These are phyloP conservation scores for Anagyrus pseudococci DNA, from an alignment of 2,888 invertebrate species.

Conservation along the genomic window DNA sequence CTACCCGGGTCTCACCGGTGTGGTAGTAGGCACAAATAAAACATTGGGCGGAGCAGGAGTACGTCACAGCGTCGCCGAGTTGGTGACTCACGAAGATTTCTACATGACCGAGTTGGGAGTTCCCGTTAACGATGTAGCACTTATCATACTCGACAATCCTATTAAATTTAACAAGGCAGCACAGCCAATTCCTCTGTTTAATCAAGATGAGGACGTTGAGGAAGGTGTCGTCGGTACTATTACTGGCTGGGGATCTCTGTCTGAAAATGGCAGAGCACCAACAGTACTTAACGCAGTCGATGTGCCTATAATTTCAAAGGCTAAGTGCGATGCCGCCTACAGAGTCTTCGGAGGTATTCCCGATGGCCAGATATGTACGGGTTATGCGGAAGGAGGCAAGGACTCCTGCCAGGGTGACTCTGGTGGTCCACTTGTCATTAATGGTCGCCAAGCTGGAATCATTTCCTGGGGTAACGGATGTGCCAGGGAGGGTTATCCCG, in stretches of 20 bases:
- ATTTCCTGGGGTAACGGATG: constrained; percentile 65
- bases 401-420: constrained; percentile 54
- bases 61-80: constrained; percentile 2
- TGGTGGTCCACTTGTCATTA: constrained; percentile 47
- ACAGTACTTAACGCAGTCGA: constrained; percentile 35
- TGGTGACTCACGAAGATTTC: constrained; percentile 1
- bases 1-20: constrained; percentile 30
- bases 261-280: neutral
- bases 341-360: constrained; percentile 29
- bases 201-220: neutral
- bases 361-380: constrained; percentile 67
- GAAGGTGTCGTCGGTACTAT: neutral
- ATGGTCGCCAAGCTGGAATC: constrained; percentile 47
- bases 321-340: constrained; percentile 1
- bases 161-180: constrained; percentile 24
- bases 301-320: constrained; percentile 3
- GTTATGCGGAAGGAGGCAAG: constrained; percentile 64
- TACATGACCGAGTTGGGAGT: neutral
- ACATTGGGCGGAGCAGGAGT: neutral
- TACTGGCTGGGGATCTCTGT: constrained; percentile 12
- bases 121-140: constrained; percentile 27
- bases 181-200: constrained; percentile 22
- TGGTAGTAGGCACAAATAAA: constrained; percentile 53
- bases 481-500: constrained; percentile 62
- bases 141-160: constrained; percentile 18